These are phyloP conservation scores for Astropecten irregularis DNA, from an alignment of 53 echinoderm and acorn worm genomes.

Conservation along the genomic window DNA sequence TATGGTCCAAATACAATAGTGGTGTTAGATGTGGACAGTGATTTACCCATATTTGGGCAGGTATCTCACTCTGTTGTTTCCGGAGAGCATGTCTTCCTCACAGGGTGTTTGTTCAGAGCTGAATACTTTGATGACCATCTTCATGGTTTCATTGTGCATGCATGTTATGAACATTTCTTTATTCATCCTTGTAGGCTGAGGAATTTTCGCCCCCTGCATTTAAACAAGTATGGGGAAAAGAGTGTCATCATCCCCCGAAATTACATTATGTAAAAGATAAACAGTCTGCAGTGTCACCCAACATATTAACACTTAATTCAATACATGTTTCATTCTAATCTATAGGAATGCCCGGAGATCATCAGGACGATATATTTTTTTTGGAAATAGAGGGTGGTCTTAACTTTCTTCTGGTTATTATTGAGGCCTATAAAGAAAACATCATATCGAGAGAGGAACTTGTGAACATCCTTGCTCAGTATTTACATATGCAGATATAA, in stretches of 20 bases:
- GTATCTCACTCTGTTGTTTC: slow-evolving; percentile 10
- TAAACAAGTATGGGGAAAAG: neutral
- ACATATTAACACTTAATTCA: too few relatives aligned
- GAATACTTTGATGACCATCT: slow-evolving; percentile 41
- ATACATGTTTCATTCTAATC: too few relatives aligned
- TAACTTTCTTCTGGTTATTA: neutral
- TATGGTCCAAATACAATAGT: slow-evolving; percentile 56
- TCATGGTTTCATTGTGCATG: slow-evolving; percentile 15
- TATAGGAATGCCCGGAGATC: too few relatives aligned
- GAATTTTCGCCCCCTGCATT: slow-evolving; percentile 11
- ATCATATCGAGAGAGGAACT: neutral
- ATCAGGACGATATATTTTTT: too few relatives aligned
- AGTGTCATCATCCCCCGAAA: neutral
- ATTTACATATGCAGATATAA: too few relatives aligned
- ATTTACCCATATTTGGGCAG: slow-evolving; percentile 23
- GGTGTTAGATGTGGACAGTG: slow-evolving; percentile 21
- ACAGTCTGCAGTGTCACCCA: too few relatives aligned
- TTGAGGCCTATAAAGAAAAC: neutral
- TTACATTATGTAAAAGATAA: neutral
- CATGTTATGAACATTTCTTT: slow-evolving; percentile 22
- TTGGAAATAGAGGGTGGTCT: too few relatives aligned
- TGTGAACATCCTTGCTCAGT: too few relatives aligned
- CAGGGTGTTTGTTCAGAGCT: slow-evolving; percentile 20
- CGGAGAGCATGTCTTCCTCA: neutral
- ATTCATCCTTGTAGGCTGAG: neutral